Conservation (phyloP, 2,888 invertebrate species). For the Liopterus haemorrhoidalis region DNA sequence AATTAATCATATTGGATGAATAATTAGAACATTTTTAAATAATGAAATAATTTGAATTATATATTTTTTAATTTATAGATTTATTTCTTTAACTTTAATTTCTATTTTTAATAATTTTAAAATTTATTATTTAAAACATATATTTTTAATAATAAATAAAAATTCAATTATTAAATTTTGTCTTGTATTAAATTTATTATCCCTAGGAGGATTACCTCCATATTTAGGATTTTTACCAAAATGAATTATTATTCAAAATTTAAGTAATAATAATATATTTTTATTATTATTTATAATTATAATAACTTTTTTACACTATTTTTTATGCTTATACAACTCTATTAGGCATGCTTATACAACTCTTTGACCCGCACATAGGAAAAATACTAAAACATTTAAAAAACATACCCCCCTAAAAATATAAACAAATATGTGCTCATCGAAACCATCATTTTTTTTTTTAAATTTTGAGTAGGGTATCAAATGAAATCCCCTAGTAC, state of each 20-base stretch:
- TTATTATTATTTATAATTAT: constrained; percentile 48
- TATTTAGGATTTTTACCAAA: constrained; percentile 59
- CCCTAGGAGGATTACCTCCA: constrained; percentile 54
- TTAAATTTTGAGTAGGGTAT: too few species aligned
- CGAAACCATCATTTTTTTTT: too few species aligned
- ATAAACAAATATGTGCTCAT: too few species aligned
- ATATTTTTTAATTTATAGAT: constrained; percentile 48
- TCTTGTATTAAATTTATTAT: constrained; percentile 51
- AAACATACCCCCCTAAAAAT: too few species aligned
- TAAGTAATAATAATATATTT: constrained; percentile 47
- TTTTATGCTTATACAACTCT: too few species aligned
- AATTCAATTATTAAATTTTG: constrained; percentile 47
- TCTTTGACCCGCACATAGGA: too few species aligned
- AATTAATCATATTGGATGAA: constrained; percentile 58
- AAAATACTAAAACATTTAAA: too few species aligned
- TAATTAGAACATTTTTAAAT: constrained; percentile 46
- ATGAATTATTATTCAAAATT: constrained; percentile 53
- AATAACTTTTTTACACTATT: too few species aligned
- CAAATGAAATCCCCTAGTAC: too few species aligned
- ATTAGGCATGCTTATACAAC: too few species aligned
- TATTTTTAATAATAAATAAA: constrained; percentile 46
- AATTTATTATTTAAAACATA: constrained; percentile 50
- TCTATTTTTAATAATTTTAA: constrained; percentile 48
- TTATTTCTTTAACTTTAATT: constrained; percentile 47
- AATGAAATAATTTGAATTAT: constrained; percentile 48